A percentile compares a stretch with the other conserved stretches of the same genome.
These are phyloP conservation scores for Epinephelus malabaricus DNA, from an alignment of 2,797 vertebrate species.

Conservation along the genomic window DNA sequence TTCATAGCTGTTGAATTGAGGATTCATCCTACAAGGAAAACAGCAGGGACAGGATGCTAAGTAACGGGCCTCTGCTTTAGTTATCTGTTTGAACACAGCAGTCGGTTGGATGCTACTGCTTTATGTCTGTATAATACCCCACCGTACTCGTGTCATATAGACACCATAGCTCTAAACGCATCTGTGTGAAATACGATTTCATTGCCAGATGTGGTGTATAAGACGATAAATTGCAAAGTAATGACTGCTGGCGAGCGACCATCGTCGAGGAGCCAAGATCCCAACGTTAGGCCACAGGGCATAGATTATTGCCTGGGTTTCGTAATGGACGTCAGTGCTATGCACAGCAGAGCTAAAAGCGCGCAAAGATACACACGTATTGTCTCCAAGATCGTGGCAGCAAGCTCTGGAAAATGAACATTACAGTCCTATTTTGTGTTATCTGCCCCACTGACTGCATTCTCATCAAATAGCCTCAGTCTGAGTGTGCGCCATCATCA, in stretches of 20 bases:
- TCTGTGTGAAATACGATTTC: background rate
- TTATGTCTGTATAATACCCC: conserved; percentile 41
- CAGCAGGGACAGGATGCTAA: conserved; percentile 33
- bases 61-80: conserved; percentile 63
- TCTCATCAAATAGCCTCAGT: conserved; percentile 70
- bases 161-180: conserved; percentile 18
- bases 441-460: conserved; percentile 50
- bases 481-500: conserved; percentile 85
- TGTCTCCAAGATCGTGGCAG: background rate
- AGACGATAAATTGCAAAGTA: conserved; percentile 49
- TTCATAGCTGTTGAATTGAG: background rate
- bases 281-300: conserved; percentile 78
- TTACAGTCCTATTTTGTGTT: conserved; percentile 22
- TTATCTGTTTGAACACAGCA: conserved; percentile 50
- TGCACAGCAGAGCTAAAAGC: conserved; percentile 24
- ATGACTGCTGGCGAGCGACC: conserved; percentile 53
- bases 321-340: conserved; percentile 62
- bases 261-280: conserved; percentile 65
- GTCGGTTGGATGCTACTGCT: conserved; percentile 49
- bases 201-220: conserved; percentile 23
- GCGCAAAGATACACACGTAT: background rate
- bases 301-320: conserved; percentile 72
- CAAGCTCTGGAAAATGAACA: background rate
- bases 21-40: conserved; percentile 5
- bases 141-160: background rate